phyloP scores from a whole-genome alignment of 2,797 vertebrate species.

The Poecile montanus region DNA sequence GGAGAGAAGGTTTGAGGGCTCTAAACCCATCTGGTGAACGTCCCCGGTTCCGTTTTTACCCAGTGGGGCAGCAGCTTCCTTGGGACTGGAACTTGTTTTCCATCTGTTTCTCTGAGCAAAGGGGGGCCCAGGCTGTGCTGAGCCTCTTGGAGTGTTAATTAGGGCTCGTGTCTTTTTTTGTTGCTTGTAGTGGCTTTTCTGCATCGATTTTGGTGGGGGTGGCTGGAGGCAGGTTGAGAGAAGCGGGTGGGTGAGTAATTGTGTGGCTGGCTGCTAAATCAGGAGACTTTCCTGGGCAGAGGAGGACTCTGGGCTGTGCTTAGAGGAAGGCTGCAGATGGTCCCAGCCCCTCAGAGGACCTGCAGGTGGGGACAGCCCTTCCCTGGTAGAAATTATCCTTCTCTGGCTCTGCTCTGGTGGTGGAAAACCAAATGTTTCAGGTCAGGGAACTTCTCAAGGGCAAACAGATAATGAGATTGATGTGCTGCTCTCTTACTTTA shows the following conservation, averaged over 20 bases:
- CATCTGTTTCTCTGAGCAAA: neutral
- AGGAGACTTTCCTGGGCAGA: slow-evolving; percentile 23
- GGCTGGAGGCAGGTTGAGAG: neutral
- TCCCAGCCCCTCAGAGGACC: neutral
- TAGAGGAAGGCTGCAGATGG: slow-evolving; percentile 45
- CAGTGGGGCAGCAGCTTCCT: neutral
- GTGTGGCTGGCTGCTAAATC: slow-evolving; percentile 44
- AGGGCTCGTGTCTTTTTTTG: neutral
- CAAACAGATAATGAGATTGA: slow-evolving; percentile 8
- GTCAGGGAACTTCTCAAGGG: slow-evolving; percentile 29
- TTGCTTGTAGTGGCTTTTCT: neutral
- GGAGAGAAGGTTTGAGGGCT: neutral
- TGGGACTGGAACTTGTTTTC: neutral
- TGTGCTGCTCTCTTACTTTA: neutral
- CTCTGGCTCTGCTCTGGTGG: neutral
- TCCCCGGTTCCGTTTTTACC: neutral
- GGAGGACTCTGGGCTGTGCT: slow-evolving; percentile 15
- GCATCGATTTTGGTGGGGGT: neutral
- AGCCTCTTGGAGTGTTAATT: neutral
- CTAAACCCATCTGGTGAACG: neutral
- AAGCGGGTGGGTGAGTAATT: slow-evolving; percentile 39
- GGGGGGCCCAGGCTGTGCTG: neutral
- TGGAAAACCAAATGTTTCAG: neutral
- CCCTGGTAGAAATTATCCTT: neutral
- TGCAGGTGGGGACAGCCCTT: neutral